Evolutionary conservation across 2,797 vertebrate genomes (phyloP).

Genomic region (Lophotriccus pileatus): DNA sequence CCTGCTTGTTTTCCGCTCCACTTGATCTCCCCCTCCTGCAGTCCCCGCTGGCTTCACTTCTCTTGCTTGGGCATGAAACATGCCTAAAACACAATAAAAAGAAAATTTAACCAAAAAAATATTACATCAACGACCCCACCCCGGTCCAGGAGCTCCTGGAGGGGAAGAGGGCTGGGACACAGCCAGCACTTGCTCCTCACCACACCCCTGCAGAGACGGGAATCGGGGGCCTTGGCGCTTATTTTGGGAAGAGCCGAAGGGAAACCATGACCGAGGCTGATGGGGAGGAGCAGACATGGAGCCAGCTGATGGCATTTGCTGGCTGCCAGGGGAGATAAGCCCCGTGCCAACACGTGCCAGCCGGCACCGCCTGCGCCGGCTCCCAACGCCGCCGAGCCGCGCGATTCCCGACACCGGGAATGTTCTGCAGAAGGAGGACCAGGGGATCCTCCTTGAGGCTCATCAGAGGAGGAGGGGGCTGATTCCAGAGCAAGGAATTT

Average conservation of each 20-base stretch:
- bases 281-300: neutral
- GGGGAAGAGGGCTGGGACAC: neutral
- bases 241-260: neutral
- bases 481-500: neutral
- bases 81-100: neutral
- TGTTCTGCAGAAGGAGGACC: accelerated
- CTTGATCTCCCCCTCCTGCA: accelerated
- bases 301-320: neutral
- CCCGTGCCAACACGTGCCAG: neutral
- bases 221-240: neutral
- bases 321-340: neutral
- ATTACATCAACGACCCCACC: neutral
- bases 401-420: neutral
- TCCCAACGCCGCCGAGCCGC: neutral
- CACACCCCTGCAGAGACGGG: neutral
- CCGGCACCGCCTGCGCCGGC: neutral
- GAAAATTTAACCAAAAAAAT: neutral
- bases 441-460: neutral
- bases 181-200: neutral
- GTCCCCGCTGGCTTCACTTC: accelerated
- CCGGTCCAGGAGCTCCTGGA: neutral
- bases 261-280: neutral
- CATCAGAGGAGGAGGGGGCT: neutral
- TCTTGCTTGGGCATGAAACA: accelerated
- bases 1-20: neutral